Base-by-base conservation (phyloP, 2,797 vertebrate species). In the Ceryle rudis region DNA sequence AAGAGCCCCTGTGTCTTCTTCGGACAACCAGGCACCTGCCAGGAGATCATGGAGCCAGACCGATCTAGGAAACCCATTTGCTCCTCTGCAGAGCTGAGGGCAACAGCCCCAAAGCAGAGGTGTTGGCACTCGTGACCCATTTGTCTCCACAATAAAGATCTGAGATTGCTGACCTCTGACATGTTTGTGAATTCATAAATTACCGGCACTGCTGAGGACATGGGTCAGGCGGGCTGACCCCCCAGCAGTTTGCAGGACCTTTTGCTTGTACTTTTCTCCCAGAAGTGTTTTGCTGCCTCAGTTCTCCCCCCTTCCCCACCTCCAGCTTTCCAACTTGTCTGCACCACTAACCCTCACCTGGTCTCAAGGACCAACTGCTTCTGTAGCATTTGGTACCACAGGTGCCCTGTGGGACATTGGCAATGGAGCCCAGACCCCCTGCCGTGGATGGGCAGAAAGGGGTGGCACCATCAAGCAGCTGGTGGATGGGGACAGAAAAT, bases 141-240 rank as follows among this genome's bases (percentile, higher is more conserved):
- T 90, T 96, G 95, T 57, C 92, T 44, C 64, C 0, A 67, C 93
- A 79, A 82, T 96, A 94, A 96, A 93, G 74, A 87, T 67, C 90
- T 95, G 95, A 94, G 83, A 46, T 92, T 70, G 62, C 83, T 35
- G 5, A 29, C 77, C 88, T 49, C 70, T 0, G 0, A 29, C 35
- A 20, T 91, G 86, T 60, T 93, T 95, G 75, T 2, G 2, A 31
- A 57, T 85, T 64, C 91, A 61, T 82, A 67, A 96, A 93, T 96
- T 33, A 67, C 28, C 47, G 2, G 46, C 3, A 0, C 18, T 2
- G 5, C 55, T 26, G 6, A 52, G 64, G 82, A 33, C 9, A 2
- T 8, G 14, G 83, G 92, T 52, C 90, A 69, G 41, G 28, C 4
- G 1, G 15, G 31, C 46, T 93, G 90, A 94, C 95, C 95, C 64